phyloP scores from a whole-genome alignment of 1,140 invertebrate species.

The Eulimnadia texana region DNA sequence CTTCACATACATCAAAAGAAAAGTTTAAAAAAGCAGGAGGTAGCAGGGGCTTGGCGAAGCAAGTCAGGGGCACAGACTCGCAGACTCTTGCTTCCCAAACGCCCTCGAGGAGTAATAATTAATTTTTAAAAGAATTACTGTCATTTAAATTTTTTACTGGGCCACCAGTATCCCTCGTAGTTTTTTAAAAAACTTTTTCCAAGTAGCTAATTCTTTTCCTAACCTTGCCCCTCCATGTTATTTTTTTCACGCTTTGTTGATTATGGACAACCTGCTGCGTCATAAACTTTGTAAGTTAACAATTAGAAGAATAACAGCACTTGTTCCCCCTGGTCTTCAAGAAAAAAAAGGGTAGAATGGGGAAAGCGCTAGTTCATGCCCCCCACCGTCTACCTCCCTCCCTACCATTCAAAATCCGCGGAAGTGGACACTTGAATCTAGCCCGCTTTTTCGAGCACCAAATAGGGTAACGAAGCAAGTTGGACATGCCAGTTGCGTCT shows the following conservation, averaged over 20 bases:
- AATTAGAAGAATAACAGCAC: neutral
- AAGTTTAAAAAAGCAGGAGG: neutral
- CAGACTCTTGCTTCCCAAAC: no score
- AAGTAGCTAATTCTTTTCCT: neutral
- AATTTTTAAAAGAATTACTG: neutral
- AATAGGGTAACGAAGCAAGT: no score
- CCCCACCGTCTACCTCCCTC: neutral
- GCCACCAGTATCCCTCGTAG: neutral
- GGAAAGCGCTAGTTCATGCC: neutral
- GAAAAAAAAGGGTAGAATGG: neutral
- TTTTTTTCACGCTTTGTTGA: neutral
- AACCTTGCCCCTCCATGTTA: neutral
- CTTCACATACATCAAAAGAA: neutral
- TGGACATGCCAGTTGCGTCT: no score
- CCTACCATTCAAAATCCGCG: no score
- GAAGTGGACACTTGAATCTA: no score
- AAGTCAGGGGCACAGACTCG: no score
- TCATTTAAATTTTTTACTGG: no score
- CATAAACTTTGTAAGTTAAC: neutral
- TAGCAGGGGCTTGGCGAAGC: neutral
- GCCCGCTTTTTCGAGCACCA: no score
- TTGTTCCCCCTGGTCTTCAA: neutral
- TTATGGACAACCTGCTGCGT: neutral
- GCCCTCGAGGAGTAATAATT: no score
- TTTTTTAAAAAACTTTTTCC: no score